A percentile compares a stretch with the other conserved stretches of the same genome.
Evolutionary conservation across 2,797 vertebrate genomes (phyloP).

Genomic region (Sylvia borin): DNA sequence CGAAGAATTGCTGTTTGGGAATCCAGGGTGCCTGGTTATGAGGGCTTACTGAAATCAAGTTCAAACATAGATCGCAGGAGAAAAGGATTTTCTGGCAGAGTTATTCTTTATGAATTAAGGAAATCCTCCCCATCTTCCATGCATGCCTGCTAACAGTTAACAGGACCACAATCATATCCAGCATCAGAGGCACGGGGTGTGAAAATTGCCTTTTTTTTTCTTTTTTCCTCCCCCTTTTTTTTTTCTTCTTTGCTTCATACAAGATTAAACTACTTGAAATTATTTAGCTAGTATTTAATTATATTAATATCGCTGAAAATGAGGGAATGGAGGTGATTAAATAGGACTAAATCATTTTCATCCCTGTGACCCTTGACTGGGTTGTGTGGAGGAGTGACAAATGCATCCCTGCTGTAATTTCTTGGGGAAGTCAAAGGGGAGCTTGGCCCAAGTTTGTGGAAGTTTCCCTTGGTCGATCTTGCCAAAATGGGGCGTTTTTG

Average conservation of each 20-base stretch:
- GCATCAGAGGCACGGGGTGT: not conserved
- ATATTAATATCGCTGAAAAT: slow-evolving; percentile 46
- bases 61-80: not conserved
- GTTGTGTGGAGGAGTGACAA: slow-evolving; percentile 22
- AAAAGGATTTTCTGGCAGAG: slow-evolving; percentile 37
- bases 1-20: not conserved
- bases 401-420: slow-evolving; percentile 19
- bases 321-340: slow-evolving; percentile 39
- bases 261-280: slow-evolving; percentile 54
- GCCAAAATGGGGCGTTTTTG: not conserved
- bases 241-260: not conserved
- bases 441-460: slow-evolving; percentile 9
- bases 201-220: not conserved
- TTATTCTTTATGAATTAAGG: slow-evolving; percentile 34
- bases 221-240: not conserved
- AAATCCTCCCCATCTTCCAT: slow-evolving; percentile 24
- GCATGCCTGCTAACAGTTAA: slow-evolving; percentile 29
- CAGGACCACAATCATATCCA: not conserved
- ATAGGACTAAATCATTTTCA: slow-evolving; percentile 55
- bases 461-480: not conserved
- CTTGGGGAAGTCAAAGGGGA: not conserved
- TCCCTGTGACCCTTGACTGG: slow-evolving; percentile 29
- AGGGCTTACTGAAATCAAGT: not conserved
- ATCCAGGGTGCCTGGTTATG: not conserved
- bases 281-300: slow-evolving; percentile 61